Percentiles rank a stretch among this genome's conserved stretches.
These are phyloP conservation scores for Piprites chloris DNA, from an alignment of 2,113 vertebrate genomes.

Conservation along the genomic window DNA sequence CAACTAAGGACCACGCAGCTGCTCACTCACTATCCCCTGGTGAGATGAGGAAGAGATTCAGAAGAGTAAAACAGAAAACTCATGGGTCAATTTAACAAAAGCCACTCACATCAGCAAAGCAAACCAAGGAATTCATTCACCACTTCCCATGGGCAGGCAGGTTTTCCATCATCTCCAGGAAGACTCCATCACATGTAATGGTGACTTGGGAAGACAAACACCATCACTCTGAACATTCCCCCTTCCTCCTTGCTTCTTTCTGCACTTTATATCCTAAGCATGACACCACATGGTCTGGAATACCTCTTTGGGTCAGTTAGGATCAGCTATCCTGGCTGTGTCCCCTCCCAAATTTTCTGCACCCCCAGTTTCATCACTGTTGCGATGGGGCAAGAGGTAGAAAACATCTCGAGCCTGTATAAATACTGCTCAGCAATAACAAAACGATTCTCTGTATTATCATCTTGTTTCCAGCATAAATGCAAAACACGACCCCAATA, in stretches of 20 bases:
- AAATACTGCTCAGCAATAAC: not conserved
- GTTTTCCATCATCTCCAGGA: not conserved
- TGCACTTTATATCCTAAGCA: not conserved
- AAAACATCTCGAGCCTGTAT: not conserved
- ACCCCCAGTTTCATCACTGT: not conserved
- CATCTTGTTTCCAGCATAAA: not conserved
- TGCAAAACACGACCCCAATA: not conserved
- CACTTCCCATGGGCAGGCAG: not conserved
- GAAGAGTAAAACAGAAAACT: not conserved
- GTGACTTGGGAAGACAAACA: not conserved
- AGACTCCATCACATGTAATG: fast-evolving
- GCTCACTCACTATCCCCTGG: not conserved
- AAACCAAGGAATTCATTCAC: not conserved
- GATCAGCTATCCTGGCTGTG: not conserved
- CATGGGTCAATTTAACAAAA: not conserved
- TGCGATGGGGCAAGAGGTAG: not conserved
- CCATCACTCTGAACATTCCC: not conserved
- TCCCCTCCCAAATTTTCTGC: not conserved
- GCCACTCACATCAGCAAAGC: not conserved
- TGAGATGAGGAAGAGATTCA: not conserved
- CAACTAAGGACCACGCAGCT: fast-evolving
- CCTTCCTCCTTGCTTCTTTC: not conserved
- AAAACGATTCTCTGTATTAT: not conserved
- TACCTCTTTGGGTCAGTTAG: not conserved
- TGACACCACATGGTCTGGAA: not conserved